Base-by-base conservation (phyloP, 2,888 invertebrate species). In the Epinotia nisella region DNA sequence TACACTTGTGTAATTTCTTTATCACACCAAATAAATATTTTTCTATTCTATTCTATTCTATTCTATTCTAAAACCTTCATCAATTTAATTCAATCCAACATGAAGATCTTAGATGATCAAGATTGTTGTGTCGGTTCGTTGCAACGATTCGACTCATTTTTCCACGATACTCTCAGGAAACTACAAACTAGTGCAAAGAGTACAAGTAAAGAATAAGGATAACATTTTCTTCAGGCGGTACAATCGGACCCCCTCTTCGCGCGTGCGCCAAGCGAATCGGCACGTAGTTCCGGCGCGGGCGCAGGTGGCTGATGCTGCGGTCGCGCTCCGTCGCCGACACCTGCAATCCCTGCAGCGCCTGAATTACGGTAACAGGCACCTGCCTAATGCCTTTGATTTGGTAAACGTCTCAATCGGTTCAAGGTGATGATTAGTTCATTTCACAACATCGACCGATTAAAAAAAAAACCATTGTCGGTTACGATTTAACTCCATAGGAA, bases 261-360 rank as follows among this genome's bases (percentile, higher is more conserved):
- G 82, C 80, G 83, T 79, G 84, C 86, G 84, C 75, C 75, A 78
- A 82, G 83, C 86, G 87, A 83, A 87, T 87, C 88, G 89, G 89
- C 91, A 90, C 90, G 90, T 90, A 90, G 89, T 88, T 88, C 89
- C 89, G 87, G 85, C 80, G 81, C 81, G 76, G 81, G 81, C 83
- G 88, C 89, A 87, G 89, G 87, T 86, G 73, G 61, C 72, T 75
- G 87, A 85, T 83, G 89, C 88, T 88, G 90, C 81, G 90, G 90
- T 90, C 80, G 80, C 84, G 85, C 83, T 80, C 78, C 81, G 79
- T 61, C 79, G 79, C 75, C 61, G 77, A 76, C 88, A 86, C 87
- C 88, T 88, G 87, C 86, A 64, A 71, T 78, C 78, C 75, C 77
- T 77, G 78, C 78, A 78, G 77, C 35, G 51, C 61, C 71, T 62